Evolutionary conservation across 2,113 vertebrate genomes (phyloP).

Genomic region (Lipophrys pholis): DNA sequence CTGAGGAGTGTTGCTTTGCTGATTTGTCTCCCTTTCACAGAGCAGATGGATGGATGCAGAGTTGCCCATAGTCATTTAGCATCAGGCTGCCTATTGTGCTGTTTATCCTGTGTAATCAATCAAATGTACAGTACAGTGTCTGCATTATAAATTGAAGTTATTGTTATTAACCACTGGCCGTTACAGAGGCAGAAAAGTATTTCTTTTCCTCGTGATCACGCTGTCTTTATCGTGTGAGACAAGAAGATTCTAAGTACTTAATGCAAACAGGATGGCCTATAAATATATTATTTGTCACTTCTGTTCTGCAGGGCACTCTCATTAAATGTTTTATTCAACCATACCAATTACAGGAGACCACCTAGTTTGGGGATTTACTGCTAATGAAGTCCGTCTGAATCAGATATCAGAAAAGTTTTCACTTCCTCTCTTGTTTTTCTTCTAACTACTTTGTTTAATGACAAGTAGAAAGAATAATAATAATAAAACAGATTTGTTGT

Average conservation of each 20-base stretch:
- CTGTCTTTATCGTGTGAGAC: not conserved
- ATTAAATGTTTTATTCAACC: conserved; percentile 69
- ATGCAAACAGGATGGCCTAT: conserved; percentile 45
- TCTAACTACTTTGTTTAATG: conserved; percentile 45
- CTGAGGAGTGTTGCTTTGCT: conserved; percentile 31
- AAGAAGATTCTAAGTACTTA: conserved; percentile 5
- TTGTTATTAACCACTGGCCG: conserved; percentile 21
- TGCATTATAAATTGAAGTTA: conserved; percentile 39
- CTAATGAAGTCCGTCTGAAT: conserved; percentile 66
- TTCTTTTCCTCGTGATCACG: conserved; percentile 16
- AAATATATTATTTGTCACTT: conserved; percentile 63
- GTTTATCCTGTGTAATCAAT: conserved; percentile 50
- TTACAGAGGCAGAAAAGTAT: conserved; percentile 19
- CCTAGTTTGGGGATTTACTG: conserved; percentile 47
- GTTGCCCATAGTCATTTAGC: conserved; percentile 35
- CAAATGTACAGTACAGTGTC: conserved; percentile 23
- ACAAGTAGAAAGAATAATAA: conserved; percentile 12
- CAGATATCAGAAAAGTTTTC: conserved; percentile 53
- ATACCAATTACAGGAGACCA: conserved; percentile 49
- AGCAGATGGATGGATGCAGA: conserved; percentile 48
- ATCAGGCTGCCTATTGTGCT: conserved; percentile 47
- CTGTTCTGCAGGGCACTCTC: conserved; percentile 43
- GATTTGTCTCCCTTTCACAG: conserved; percentile 45
- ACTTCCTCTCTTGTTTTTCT: conserved; percentile 25
- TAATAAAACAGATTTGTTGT: conserved; percentile 18